These are phyloP conservation scores for Castor canadensis DNA, from an alignment of 2,113 vertebrate genomes.

Conservation along the genomic window DNA sequence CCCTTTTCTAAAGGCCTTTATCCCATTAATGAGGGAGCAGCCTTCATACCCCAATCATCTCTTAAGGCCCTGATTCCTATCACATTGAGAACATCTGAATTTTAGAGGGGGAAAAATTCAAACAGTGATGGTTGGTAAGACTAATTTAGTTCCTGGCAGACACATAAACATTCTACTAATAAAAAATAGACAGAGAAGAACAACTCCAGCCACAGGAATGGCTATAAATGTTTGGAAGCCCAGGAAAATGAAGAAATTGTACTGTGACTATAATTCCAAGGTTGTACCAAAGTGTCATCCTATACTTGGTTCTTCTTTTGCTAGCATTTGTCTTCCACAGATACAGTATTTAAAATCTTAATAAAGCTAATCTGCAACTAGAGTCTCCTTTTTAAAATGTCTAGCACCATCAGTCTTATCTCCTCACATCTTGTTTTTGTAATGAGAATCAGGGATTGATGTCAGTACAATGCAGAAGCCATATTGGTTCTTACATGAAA, in stretches of 20 bases:
- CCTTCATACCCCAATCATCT: neutral
- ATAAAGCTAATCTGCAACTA: neutral
- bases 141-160: neutral
- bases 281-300: neutral
- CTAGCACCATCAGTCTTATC: neutral
- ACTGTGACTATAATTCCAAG: neutral
- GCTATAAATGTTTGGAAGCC: neutral
- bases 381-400: neutral
- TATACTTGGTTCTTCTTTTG: neutral
- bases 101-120: neutral
- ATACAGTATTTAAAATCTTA: neutral
- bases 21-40: neutral
- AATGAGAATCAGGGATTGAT: neutral
- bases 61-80: neutral
- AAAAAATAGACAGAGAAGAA: neutral
- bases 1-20: neutral
- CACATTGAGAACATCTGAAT: neutral
- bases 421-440: neutral
- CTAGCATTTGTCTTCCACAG: neutral
- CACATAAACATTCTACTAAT: neutral
- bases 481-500: neutral
- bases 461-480: neutral
- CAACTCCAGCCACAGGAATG: neutral
- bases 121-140: neutral
- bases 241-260: neutral